phyloP scores from a whole-genome alignment of 2,888 invertebrate genomes.

The Andrena bicolor region DNA sequence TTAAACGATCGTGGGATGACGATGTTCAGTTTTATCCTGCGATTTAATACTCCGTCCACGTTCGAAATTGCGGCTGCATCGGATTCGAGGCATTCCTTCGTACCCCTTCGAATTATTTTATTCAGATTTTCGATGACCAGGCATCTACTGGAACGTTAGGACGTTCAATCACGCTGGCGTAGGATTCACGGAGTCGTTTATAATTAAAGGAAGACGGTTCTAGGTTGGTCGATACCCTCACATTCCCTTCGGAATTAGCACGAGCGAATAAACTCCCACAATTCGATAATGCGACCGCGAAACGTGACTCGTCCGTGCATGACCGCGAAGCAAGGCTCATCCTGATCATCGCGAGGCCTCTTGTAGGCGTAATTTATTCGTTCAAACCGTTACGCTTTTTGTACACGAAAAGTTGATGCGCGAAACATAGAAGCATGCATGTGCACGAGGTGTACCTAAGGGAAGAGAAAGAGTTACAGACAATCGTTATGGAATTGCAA shows the following conservation, averaged over 20 bases:
- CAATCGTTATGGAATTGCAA: no score
- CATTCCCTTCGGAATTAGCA: slow-evolving; percentile 54
- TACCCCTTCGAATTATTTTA: background rate
- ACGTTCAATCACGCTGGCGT: slow-evolving; percentile 25
- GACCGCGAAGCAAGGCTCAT: background rate
- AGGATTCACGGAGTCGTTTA: background rate
- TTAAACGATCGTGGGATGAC: no score
- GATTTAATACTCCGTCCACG: no score
- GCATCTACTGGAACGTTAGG: no score
- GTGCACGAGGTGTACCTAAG: background rate
- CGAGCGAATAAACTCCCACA: slow-evolving; percentile 57
- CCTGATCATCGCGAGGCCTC: background rate
- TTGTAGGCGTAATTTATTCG: background rate
- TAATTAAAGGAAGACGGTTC: slow-evolving; percentile 12
- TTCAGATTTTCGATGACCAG: slow-evolving; percentile 27
- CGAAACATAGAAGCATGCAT: background rate
- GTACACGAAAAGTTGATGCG: background rate
- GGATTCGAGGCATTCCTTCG: no score
- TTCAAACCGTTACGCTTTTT: background rate
- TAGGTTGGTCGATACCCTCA: slow-evolving; percentile 39
- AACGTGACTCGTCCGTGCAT: slow-evolving; percentile 48
- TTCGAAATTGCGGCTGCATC: no score
- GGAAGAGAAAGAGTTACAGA: no score
- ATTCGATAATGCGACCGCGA: slow-evolving; percentile 55
- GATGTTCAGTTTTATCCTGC: no score